phyloP scores from a whole-genome alignment of 2,888 invertebrate species.

The Dolichopus griseipennis region DNA sequence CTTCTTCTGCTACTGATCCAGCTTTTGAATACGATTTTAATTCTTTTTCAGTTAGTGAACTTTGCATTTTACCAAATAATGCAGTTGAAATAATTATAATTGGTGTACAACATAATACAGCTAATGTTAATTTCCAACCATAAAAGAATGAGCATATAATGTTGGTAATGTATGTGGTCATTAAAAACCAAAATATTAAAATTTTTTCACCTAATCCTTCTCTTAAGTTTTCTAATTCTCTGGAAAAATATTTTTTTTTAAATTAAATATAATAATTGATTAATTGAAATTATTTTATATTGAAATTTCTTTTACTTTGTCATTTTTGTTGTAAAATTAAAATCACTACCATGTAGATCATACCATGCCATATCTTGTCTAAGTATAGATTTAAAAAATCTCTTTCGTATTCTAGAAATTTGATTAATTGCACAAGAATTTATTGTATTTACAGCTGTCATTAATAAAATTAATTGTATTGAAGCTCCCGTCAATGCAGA shows the following conservation, averaged over 20 bases:
- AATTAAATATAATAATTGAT: background rate
- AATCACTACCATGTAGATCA: conserved; percentile 52
- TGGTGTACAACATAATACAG: conserved; percentile 63
- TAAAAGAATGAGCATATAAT: conserved; percentile 60
- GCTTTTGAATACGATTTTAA: conserved; percentile 60
- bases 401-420: conserved; percentile 48
- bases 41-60: conserved; percentile 52
- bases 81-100: conserved; percentile 60
- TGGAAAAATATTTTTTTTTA: conserved; percentile 31
- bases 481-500: conserved; percentile 47
- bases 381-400: conserved; percentile 51
- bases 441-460: conserved; percentile 51
- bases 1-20: conserved; percentile 62
- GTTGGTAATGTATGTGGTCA: conserved; percentile 58
- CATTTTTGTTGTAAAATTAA: conserved; percentile 56
- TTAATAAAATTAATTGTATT: conserved; percentile 49
- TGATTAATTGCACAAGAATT: conserved; percentile 52
- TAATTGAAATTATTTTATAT: background rate
- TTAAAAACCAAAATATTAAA: conserved; percentile 57
- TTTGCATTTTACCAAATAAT: conserved; percentile 56
- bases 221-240: conserved; percentile 61
- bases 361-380: conserved; percentile 62
- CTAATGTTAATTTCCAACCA: conserved; percentile 71
- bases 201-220: conserved; percentile 73
- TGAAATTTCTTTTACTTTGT: conserved; percentile 51